These are phyloP conservation scores for Venustoraphidia nigricollis DNA, from an alignment of 2,888 invertebrate species.

Conservation along the genomic window DNA sequence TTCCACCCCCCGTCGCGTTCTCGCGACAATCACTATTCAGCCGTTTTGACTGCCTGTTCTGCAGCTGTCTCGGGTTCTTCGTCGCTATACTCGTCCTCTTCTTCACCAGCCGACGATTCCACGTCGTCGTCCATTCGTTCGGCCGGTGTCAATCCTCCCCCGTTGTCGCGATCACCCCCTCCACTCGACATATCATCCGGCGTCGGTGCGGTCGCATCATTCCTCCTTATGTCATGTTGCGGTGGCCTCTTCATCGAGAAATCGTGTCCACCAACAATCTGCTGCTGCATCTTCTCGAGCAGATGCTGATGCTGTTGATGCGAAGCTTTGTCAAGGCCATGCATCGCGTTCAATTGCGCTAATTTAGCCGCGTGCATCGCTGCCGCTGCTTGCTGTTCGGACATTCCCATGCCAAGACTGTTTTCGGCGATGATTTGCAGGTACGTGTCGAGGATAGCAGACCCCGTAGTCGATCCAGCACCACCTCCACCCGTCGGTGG, in stretches of 20 bases:
- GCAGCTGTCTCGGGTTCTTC: constrained; percentile 26
- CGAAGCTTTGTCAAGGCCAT: constrained; percentile 27
- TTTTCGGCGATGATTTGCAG: constrained; percentile 79
- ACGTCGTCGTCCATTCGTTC: constrained; percentile 27
- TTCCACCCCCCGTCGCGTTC: background rate
- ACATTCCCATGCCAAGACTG: constrained; percentile 50
- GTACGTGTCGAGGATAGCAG: constrained; percentile 73
- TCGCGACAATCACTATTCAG: constrained; percentile 19
- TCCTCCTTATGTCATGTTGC: constrained; percentile 21
- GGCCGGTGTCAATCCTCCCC: constrained; percentile 22
- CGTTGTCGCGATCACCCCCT: constrained; percentile 11
- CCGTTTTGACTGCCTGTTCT: constrained; percentile 28
- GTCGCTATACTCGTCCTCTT: constrained; percentile 32
- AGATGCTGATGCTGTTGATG: constrained; percentile 49
- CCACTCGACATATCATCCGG: background rate
- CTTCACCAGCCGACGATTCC: constrained; percentile 37
- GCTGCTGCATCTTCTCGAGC: constrained; percentile 44
- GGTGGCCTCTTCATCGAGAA: constrained; percentile 37
- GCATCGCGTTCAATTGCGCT: constrained; percentile 59
- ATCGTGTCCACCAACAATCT: constrained; percentile 38
- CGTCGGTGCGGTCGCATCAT: constrained; percentile 31
- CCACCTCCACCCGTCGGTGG: constrained; percentile 21
- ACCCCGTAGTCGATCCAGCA: constrained; percentile 37
- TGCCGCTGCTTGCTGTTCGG: constrained; percentile 48
- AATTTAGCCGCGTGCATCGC: constrained; percentile 66